phyloP scores from a whole-genome alignment of 2,113 vertebrate species.

The Pseudopipra pipra region DNA sequence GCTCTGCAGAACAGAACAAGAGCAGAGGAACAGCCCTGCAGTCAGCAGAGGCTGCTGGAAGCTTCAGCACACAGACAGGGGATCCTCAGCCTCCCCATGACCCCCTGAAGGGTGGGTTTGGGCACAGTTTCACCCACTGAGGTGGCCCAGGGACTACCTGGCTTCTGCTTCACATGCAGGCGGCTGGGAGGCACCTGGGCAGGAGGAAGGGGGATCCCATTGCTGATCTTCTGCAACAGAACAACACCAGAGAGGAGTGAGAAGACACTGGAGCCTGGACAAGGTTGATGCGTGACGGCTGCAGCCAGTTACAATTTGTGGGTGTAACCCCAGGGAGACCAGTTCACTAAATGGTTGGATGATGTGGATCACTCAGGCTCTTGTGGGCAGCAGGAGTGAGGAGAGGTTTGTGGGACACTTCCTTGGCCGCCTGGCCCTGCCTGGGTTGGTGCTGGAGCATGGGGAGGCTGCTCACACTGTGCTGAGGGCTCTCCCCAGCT shows the following conservation, averaged over 20 bases:
- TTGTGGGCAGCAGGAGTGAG: not conserved
- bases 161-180: not conserved
- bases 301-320: not conserved
- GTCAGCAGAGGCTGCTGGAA: not conserved
- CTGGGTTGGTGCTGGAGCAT: not conserved
- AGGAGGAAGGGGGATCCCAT: constrained; percentile 65
- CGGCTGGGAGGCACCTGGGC: constrained; percentile 57
- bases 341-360: not conserved
- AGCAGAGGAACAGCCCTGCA: not conserved
- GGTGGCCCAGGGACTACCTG: not conserved
- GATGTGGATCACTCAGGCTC: not conserved
- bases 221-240: constrained; percentile 43
- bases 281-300: not conserved
- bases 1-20: constrained; percentile 9
- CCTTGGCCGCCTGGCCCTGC: not conserved
- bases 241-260: not conserved
- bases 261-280: not conserved
- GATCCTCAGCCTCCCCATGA: accelerated
- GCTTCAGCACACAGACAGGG: not conserved
- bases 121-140: not conserved
- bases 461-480: not conserved
- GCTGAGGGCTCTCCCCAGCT: not conserved
- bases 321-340: not conserved
- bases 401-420: not conserved
- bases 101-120: not conserved